Base-by-base conservation (phyloP, 2,888 invertebrate species). In the Coronaproctus castanopsis region DNA sequence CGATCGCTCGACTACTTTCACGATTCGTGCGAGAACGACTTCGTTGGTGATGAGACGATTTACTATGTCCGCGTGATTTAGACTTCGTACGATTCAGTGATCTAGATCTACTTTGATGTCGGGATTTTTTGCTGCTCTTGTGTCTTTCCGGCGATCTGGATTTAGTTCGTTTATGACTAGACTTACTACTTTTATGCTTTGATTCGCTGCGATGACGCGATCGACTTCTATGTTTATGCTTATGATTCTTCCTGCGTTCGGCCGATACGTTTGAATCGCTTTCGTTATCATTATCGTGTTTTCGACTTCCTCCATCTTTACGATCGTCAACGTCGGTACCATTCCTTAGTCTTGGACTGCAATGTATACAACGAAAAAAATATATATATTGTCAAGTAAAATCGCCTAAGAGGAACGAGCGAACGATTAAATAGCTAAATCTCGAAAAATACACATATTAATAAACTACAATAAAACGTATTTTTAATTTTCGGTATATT, bases 41-140 rank as follows among this genome's bases (percentile, higher is more conserved):
- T 50, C 64, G 59, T n/a, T 54, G 54, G 5, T 57, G 53, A 14
- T 48, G 24, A n/a, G 49, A 20, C 18, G 60, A 60, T 22, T 55
- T 50, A 36, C 62, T 58, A 8, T 52, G 50, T 19, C 57, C 23
- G n/a, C 61, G 21, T 62, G 70, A 71, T 61, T 74, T 70, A 66
- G 76, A 72, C 63, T 71, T 71, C 57, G 75, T 73, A 58, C 73
- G 69, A 62, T 74, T 72, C 10, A 69, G 67, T 61, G 68, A 66
- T 2, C 67, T 65, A 21, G 67, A 66, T 52, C 65, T 66, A 57
- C 69, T 68, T 24, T 66, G 66, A 63, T 52, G 23, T 1, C 52
- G 51, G 5, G 48, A 48, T 20, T 20, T 54, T 50, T 55, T 60
- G 5, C 62, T 52, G 22, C 54, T 54, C 18, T 23, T 52, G 52